Evolutionary conservation across 2,888 invertebrate species (phyloP).

Genomic region (Andrena praecox): DNA sequence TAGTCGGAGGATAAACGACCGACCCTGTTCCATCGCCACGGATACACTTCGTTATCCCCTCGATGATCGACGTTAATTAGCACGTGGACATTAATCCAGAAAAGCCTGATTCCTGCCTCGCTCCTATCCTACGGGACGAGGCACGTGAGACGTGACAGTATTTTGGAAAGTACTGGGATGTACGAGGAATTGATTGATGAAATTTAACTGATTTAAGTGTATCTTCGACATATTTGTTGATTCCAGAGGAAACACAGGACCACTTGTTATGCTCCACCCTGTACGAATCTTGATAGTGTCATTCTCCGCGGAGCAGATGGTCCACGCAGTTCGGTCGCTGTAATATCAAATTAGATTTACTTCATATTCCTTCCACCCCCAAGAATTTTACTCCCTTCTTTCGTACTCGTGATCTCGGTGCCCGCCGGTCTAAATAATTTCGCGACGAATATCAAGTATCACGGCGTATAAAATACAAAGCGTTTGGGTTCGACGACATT

Average conservation of each 20-base stretch:
- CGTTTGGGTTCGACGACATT: constrained; percentile 54
- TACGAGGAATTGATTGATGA: too few species aligned
- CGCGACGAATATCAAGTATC: background rate
- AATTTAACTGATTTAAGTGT: too few species aligned
- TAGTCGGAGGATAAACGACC: constrained; percentile 26
- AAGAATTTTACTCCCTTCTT: background rate
- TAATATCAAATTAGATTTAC: background rate
- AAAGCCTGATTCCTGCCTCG: constrained; percentile 20
- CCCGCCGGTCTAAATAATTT: background rate
- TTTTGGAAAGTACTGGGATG: too few species aligned
- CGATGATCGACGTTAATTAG: constrained; percentile 29
- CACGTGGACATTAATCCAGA: constrained; percentile 5
- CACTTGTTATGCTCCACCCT: too few species aligned
- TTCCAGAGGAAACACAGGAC: too few species aligned
- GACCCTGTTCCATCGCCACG: background rate
- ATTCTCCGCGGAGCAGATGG: background rate
- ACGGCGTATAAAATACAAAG: constrained; percentile 22
- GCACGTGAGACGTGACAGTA: background rate
- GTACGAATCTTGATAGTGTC: background rate
- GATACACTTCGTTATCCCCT: constrained; percentile 27
- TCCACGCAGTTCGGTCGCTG: background rate
- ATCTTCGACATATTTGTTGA: too few species aligned
- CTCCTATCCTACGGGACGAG: background rate
- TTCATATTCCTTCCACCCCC: background rate
- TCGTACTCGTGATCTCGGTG: too few species aligned